phyloP scores from a whole-genome alignment of 2,113 vertebrate genomes.

The Poecile atricapillus region DNA sequence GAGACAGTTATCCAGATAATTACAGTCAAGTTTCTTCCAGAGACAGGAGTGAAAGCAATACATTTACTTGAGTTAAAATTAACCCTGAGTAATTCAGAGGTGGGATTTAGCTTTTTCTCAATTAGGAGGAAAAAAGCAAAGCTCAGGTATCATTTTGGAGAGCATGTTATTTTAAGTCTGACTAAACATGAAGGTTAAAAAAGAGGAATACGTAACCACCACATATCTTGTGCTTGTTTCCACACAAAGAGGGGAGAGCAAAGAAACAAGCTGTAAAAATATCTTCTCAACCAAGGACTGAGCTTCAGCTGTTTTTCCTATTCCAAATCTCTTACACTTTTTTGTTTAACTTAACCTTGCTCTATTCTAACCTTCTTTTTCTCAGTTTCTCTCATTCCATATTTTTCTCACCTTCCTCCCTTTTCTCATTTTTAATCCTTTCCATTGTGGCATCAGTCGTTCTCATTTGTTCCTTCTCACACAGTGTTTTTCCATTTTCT shows the following conservation, averaged over 20 bases:
- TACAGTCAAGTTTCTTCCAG: conserved; percentile 42
- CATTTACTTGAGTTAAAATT: conserved; percentile 63
- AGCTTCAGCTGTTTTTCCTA: neutral
- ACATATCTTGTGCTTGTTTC: neutral
- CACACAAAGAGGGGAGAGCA: neutral
- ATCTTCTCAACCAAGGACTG: neutral
- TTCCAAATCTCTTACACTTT: neutral
- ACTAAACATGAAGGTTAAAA: neutral
- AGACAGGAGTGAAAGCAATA: conserved; percentile 51
- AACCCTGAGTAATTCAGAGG: conserved; percentile 11
- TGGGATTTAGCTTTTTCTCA: conserved; percentile 7
- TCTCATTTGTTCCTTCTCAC: neutral
- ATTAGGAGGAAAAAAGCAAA: neutral
- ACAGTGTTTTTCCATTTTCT: neutral
- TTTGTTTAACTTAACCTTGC: neutral
- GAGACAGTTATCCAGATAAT: conserved; percentile 51
- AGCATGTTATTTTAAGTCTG: neutral
- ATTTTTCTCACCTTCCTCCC: neutral
- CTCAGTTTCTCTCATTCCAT: neutral
- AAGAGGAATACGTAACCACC: neutral
- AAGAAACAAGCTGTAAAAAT: neutral
- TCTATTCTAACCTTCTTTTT: neutral
- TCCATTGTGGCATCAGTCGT: neutral
- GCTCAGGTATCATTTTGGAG: conserved; percentile 12
- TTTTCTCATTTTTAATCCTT: neutral